These are phyloP conservation scores for Phengaris arion DNA, from an alignment of 2,888 invertebrate species.

Conservation along the genomic window DNA sequence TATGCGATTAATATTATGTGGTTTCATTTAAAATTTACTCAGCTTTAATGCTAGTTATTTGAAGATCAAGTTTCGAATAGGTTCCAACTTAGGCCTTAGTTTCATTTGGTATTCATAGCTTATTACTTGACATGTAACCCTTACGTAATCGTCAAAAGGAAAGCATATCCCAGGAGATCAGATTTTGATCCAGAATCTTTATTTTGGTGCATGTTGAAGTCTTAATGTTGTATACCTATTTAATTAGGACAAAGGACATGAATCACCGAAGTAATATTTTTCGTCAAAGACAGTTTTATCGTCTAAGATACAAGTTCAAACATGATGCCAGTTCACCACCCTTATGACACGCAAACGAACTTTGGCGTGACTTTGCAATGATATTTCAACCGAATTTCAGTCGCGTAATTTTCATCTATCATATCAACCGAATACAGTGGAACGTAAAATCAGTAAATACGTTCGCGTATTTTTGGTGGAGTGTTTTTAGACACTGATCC, in stretches of 20 bases:
- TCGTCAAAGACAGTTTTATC: too few species aligned
- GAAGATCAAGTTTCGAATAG: slow-evolving; percentile 20
- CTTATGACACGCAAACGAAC: too few species aligned
- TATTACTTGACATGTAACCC: slow-evolving; percentile 35
- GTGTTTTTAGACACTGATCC: too few species aligned
- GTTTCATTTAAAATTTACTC: slow-evolving; percentile 14
- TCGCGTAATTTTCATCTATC: too few species aligned
- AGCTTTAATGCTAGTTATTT: neutral
- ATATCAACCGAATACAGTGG: too few species aligned
- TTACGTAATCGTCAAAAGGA: slow-evolving; percentile 37
- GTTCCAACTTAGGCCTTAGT: slow-evolving; percentile 35
- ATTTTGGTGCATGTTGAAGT: slow-evolving; percentile 3
- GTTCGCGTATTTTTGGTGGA: too few species aligned
- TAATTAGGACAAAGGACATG: neutral
- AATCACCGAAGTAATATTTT: too few species aligned
- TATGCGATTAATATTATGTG: neutral
- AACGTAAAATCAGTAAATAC: too few species aligned
- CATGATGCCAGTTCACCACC: too few species aligned
- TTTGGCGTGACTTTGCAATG: too few species aligned
- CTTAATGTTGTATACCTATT: slow-evolving; percentile 34
- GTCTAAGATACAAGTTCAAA: too few species aligned
- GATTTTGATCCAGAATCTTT: neutral
- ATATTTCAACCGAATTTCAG: too few species aligned
- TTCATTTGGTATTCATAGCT: slow-evolving; percentile 39
- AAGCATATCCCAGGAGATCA: slow-evolving; percentile 16